Conservation (phyloP, 1,140 invertebrate genomes). For the Drosophila sechellia region DNA sequence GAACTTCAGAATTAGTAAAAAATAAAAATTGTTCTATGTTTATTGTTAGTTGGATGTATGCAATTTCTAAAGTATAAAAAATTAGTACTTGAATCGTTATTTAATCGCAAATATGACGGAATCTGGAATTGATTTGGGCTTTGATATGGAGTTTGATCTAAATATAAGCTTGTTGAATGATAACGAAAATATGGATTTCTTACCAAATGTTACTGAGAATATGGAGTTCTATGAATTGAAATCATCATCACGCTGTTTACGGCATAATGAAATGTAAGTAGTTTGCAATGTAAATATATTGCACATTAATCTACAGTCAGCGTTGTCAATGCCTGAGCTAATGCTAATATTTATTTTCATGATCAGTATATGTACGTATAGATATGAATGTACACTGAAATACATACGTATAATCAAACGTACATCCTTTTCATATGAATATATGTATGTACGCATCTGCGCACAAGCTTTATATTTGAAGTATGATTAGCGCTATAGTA, state of each 20-base stretch:
- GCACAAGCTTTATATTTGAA: constrained; percentile 13
- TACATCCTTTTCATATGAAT: background rate
- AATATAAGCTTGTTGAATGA: constrained; percentile 37
- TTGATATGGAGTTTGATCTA: constrained; percentile 44
- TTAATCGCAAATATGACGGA: constrained; percentile 20
- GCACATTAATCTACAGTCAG: background rate
- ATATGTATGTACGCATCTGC: background rate
- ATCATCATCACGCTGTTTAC: constrained; percentile 35
- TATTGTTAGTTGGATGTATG: background rate
- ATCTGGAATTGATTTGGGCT: constrained; percentile 40
- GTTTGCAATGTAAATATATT: background rate
- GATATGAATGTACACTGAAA: background rate
- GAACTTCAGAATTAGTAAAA: background rate
- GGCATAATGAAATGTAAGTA: constrained; percentile 40
- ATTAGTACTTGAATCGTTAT: background rate
- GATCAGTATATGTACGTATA: background rate
- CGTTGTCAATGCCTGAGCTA: background rate
- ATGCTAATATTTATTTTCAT: constrained; percentile 1
- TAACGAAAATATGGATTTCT: constrained; percentile 33
- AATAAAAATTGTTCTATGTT: background rate
- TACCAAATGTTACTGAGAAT: constrained; percentile 33
- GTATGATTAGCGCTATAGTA: constrained; percentile 29
- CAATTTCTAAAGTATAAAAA: background rate
- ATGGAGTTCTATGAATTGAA: constrained; percentile 40
- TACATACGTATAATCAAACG: background rate